Percentiles rank a stretch among this genome's conserved stretches.
These are phyloP conservation scores for Phragmatobia fuliginosa DNA, from an alignment of 2,888 invertebrate genomes.

Conservation along the genomic window DNA sequence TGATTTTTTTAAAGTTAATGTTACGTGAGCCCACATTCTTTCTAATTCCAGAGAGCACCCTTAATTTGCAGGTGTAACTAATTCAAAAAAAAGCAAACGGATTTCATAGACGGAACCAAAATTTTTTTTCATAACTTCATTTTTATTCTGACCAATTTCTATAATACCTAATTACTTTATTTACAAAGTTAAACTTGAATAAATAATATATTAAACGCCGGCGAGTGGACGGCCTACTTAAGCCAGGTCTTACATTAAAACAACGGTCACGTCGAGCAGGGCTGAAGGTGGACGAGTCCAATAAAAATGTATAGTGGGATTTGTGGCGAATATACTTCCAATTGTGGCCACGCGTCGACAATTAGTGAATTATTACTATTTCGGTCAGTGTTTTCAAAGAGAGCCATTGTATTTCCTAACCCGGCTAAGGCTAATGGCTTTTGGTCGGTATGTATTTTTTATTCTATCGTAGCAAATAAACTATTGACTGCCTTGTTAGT, in stretches of 20 bases:
- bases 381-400: not conserved
- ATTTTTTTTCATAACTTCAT: no score
- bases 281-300: conserved; percentile 81
- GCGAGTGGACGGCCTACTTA: conserved; percentile 11
- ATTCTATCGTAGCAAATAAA: no score
- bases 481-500: no score
- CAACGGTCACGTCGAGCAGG: conserved; percentile 70
- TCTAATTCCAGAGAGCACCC: no score
- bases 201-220: conserved; percentile 10
- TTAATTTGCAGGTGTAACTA: no score
- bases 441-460: no score
- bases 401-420: not conserved
- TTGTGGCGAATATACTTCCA: conserved; percentile 72
- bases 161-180: not conserved
- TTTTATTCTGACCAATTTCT: no score
- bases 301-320: conserved; percentile 86
- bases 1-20: no score
- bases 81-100: no score
- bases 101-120: no score
- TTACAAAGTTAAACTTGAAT: not conserved
- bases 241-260: conserved; percentile 51
- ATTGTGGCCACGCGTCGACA: conserved; percentile 64
- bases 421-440: no score
- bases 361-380: conserved; percentile 72
- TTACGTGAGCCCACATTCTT: no score